A percentile compares a stretch with the other conserved stretches of the same genome.
Conservation (phyloP, 2,113 vertebrate species). For the Ellobius talpinus region DNA sequence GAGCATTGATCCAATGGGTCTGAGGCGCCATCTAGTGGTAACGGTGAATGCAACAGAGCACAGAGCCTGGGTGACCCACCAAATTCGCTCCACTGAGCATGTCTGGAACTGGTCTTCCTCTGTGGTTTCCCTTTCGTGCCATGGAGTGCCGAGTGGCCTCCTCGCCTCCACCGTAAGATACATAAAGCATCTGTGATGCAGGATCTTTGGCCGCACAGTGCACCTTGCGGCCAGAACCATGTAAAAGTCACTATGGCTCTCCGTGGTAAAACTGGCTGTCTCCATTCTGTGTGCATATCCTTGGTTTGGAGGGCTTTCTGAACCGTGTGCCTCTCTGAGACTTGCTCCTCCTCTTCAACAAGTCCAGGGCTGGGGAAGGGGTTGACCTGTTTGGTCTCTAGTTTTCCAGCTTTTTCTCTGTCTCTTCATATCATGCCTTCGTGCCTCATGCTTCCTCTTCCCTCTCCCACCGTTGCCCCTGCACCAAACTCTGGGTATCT, state of each 20-base stretch:
- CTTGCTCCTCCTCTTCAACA: not conserved
- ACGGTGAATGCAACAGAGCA: not conserved
- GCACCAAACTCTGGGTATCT: not conserved
- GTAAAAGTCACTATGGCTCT: not conserved
- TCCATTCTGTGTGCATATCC: not conserved
- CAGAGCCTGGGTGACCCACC: not conserved
- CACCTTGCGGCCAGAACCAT: not conserved
- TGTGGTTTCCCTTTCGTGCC: not conserved
- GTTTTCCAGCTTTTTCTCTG: not conserved
- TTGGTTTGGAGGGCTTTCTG: not conserved
- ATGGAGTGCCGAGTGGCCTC: not conserved
- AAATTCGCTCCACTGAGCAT: no score
- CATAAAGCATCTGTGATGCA: not conserved
- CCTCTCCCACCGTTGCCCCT: no score
- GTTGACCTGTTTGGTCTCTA: not conserved
- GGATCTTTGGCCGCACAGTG: not conserved
- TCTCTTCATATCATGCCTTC: not conserved
- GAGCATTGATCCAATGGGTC: not conserved
- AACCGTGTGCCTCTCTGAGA: not conserved
- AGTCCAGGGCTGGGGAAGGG: not conserved
- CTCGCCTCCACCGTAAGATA: not conserved
- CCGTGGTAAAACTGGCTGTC: not conserved
- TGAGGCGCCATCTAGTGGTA: slow-evolving; percentile 53
- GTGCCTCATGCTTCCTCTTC: not conserved
- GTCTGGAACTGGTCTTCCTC: not conserved